These are phyloP conservation scores for Amblyopsis rosae DNA, from an alignment of 2,113 vertebrate genomes.

Conservation along the genomic window DNA sequence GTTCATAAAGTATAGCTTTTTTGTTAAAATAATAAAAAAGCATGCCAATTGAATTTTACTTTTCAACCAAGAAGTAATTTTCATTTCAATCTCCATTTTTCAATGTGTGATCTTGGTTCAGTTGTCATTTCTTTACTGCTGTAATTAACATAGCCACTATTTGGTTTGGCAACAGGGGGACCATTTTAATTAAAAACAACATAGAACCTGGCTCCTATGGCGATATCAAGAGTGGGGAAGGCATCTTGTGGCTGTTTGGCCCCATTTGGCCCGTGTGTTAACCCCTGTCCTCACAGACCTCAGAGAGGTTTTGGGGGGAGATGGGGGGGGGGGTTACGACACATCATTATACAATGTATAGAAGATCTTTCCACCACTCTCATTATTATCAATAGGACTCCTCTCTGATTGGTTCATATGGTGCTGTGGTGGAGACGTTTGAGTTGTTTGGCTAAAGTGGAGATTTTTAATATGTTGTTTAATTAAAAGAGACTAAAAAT, in stretches of 20 bases:
- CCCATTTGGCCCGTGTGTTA: conserved; percentile 19
- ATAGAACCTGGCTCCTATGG: conserved; percentile 39
- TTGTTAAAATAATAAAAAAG: too few relatives aligned
- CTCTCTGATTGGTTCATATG: conserved; percentile 12
- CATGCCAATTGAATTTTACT: too few relatives aligned
- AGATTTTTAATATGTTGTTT: background rate
- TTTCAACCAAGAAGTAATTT: too few relatives aligned
- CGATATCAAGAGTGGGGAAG: conserved; percentile 10
- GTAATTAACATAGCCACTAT: background rate
- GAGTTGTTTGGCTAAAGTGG: conserved; percentile 14
- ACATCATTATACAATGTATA: conserved; percentile 62
- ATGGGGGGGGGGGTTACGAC: conserved; percentile 21
- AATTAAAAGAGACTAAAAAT: background rate
- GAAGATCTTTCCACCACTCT: conserved; percentile 52
- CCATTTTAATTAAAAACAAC: background rate
- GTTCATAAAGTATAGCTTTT: too few relatives aligned
- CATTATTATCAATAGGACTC: conserved; percentile 56
- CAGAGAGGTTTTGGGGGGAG: background rate
- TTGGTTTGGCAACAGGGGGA: background rate
- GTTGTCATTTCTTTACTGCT: too few relatives aligned
- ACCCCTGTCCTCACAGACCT: conserved; percentile 2
- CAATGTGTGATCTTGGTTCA: too few relatives aligned
- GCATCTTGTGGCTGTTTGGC: conserved; percentile 20
- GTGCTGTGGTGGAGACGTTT: background rate
- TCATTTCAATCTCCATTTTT: too few relatives aligned